These are phyloP conservation scores for Drosophila monieri DNA, from an alignment of 2,888 invertebrate species.

Conservation along the genomic window DNA sequence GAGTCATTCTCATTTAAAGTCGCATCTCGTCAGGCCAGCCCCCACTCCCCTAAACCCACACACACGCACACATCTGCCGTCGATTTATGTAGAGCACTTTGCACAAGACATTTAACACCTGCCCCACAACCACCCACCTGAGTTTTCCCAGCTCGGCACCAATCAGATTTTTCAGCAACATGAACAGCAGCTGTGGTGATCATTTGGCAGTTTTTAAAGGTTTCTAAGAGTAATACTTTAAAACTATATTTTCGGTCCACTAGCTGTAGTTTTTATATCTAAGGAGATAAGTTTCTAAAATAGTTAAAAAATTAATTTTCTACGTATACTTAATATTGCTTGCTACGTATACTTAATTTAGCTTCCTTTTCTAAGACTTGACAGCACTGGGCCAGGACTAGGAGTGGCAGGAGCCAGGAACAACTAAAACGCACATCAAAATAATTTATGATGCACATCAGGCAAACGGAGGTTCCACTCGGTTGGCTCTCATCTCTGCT, in stretches of 20 bases:
- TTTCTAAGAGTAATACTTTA: too few species aligned
- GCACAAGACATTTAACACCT: conserved; percentile 74
- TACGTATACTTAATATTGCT: not conserved
- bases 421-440: conserved; percentile 73
- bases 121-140: conserved; percentile 42
- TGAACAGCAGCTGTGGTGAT: conserved; percentile 14
- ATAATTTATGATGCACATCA: conserved; percentile 77
- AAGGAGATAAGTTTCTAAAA: too few species aligned
- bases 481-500: conserved; percentile 19
- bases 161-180: conserved; percentile 68
- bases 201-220: not conserved
- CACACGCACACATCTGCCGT: conserved; percentile 42
- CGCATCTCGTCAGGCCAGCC: conserved; percentile 47
- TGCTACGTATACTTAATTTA: not conserved
- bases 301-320: not conserved
- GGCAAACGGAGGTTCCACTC: conserved; percentile 34
- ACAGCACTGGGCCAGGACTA: conserved; percentile 6
- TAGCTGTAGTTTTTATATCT: too few species aligned
- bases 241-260: too few species aligned
- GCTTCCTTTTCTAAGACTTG: not conserved
- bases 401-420: conserved; percentile 30
- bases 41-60: conserved; percentile 19
- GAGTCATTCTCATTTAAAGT: conserved; percentile 72
- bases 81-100: conserved; percentile 63
- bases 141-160: conserved; percentile 41